Evolutionary conservation across 2,113 vertebrate species (phyloP).

Genomic region (Solenodon paradoxus): DNA sequence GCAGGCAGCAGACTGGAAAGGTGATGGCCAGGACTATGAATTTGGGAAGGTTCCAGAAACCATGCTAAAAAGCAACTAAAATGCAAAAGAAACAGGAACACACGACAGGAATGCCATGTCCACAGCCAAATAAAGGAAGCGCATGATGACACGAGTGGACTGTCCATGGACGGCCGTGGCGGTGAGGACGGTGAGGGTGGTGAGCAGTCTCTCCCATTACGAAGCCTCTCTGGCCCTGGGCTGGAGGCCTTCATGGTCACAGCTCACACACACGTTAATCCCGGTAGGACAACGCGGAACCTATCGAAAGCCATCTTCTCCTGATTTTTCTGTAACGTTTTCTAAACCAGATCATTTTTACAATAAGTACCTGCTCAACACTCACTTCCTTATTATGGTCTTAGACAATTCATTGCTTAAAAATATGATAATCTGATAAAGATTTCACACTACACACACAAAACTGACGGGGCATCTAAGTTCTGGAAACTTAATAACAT

Average conservation of each 20-base stretch:
- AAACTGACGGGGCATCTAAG: neutral
- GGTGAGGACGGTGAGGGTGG: no score
- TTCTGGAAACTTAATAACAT: neutral
- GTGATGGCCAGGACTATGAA: fast-evolving
- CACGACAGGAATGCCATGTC: fast-evolving
- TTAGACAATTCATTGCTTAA: fast-evolving
- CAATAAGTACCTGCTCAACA: neutral
- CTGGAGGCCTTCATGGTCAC: no score
- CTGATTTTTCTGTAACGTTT: neutral
- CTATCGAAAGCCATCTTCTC: neutral
- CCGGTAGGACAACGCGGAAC: no score
- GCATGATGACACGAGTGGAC: no score
- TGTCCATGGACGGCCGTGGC: no score
- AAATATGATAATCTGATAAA: neutral
- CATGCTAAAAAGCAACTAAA: fast-evolving
- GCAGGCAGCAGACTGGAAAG: neutral
- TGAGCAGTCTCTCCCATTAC: no score
- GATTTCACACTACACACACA: fast-evolving
- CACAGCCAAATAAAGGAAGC: no score
- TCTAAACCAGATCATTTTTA: neutral
- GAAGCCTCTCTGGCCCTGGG: no score
- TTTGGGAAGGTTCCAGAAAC: neutral
- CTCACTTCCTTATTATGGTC: neutral
- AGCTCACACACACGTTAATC: no score
- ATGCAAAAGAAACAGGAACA: fast-evolving